A percentile compares a stretch with the other conserved stretches of the same genome.
Evolutionary conservation across 2,113 vertebrate genomes (phyloP).

Genomic region (Cyphomyrus plagiostoma): DNA sequence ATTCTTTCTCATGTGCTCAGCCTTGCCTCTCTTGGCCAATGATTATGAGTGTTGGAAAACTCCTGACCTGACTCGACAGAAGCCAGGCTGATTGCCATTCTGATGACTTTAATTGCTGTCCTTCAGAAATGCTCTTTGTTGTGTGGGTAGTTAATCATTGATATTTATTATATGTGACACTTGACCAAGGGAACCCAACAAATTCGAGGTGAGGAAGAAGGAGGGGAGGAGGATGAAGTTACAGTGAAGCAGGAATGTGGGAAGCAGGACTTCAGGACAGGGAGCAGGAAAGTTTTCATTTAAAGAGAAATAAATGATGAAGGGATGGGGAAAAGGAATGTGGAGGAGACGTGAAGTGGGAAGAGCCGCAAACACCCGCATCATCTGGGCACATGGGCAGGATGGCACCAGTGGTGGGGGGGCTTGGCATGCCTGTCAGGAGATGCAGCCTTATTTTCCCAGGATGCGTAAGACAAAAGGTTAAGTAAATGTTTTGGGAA

Average conservation of each 20-base stretch:
- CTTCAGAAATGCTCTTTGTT: neutral
- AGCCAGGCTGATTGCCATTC: neutral
- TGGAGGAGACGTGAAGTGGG: slow-evolving; percentile 8
- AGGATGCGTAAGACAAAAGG: slow-evolving; percentile 71
- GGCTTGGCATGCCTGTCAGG: slow-evolving; percentile 18
- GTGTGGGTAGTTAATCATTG: neutral
- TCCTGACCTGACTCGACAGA: neutral
- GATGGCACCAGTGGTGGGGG: neutral
- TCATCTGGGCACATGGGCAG: neutral
- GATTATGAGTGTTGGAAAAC: neutral
- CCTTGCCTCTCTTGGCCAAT: neutral
- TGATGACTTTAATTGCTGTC: slow-evolving; percentile 5
- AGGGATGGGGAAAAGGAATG: slow-evolving; percentile 39
- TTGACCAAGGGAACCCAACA: neutral
- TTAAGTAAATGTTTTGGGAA: slow-evolving; percentile 79
- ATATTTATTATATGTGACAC: neutral
- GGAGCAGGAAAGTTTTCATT: neutral
- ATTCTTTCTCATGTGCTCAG: neutral
- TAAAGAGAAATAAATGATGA: slow-evolving; percentile 29
- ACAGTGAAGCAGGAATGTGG: neutral
- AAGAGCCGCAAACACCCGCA: neutral
- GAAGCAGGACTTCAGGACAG: neutral
- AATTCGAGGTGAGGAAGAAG: neutral
- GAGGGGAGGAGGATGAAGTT: neutral
- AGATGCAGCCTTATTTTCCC: slow-evolving; percentile 60